Evolutionary conservation across 2,888 invertebrate species (phyloP).

Genomic region (Hydriomena furcata): DNA sequence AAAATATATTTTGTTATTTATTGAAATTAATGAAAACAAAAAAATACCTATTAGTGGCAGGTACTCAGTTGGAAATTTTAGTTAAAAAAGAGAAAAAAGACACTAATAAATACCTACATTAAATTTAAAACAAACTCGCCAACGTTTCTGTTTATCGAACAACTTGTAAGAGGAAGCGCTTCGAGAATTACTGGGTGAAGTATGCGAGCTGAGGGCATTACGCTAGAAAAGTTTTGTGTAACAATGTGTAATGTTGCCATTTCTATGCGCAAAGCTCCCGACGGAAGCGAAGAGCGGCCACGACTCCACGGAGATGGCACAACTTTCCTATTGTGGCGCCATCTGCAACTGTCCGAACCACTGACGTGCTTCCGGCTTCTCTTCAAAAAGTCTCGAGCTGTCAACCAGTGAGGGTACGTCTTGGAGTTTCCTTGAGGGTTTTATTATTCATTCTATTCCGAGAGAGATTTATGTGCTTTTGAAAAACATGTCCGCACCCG

Average conservation of each 20-base stretch:
- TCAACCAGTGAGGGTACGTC: constrained; percentile 72
- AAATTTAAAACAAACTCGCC: constrained; percentile 31
- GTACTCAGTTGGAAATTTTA: too few species aligned
- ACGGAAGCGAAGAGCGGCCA: constrained; percentile 64
- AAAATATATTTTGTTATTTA: too few species aligned
- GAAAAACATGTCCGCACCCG: constrained; percentile 38
- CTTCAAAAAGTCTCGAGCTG: constrained; percentile 78
- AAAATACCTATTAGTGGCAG: too few species aligned
- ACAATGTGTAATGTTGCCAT: constrained; percentile 81
- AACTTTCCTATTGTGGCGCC: constrained; percentile 77
- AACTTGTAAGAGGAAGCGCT: constrained; percentile 64
- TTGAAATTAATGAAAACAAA: too few species aligned
- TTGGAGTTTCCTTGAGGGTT: constrained; percentile 75
- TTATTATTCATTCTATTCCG: constrained; percentile 67
- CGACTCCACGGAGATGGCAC: constrained; percentile 54
- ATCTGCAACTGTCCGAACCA: constrained; percentile 75
- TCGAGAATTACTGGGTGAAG: constrained; percentile 65
- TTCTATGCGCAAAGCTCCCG: constrained; percentile 76
- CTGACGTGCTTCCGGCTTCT: constrained; percentile 79
- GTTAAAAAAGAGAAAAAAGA: too few species aligned
- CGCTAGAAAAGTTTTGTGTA: constrained; percentile 75
- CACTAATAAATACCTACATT: too few species aligned
- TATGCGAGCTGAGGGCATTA: constrained; percentile 70
- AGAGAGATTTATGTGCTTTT: constrained; percentile 67
- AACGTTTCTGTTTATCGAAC: constrained; percentile 61